These are phyloP conservation scores for Micronycteris hirsuta DNA, from an alignment of 2,113 vertebrate species.

Conservation along the genomic window DNA sequence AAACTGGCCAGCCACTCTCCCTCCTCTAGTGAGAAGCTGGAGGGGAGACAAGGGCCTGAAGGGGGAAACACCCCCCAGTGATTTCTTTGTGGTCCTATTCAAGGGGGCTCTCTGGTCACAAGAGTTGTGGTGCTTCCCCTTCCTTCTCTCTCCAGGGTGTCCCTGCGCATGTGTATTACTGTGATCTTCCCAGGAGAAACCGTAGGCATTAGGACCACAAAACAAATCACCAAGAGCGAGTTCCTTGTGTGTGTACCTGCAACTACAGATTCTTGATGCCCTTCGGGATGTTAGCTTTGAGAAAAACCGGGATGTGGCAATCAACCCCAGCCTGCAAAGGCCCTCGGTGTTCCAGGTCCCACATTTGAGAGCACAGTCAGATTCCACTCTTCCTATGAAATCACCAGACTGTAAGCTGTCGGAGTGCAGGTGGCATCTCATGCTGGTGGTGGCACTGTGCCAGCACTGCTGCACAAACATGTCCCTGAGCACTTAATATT, in stretches of 20 bases:
- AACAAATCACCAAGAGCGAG: fast-evolving
- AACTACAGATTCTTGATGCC: fast-evolving
- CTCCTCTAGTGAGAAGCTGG: not conserved
- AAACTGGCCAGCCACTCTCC: not conserved
- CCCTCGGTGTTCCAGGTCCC: too few relatives aligned
- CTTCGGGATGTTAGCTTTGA: too few relatives aligned
- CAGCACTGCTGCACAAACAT: fast-evolving
- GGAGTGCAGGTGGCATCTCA: not conserved
- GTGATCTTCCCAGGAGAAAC: fast-evolving
- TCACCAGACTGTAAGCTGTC: not conserved
- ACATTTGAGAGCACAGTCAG: not conserved
- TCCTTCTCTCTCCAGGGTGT: fast-evolving
- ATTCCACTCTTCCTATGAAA: not conserved
- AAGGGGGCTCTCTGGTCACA: not conserved
- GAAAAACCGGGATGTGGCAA: not conserved
- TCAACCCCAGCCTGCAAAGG: not conserved
- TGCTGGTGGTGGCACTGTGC: fast-evolving
- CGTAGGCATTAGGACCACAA: fast-evolving
- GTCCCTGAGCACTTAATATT: not conserved
- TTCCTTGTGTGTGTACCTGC: fast-evolving
- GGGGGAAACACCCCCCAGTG: not conserved
- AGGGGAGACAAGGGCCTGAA: not conserved
- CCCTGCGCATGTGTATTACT: fast-evolving
- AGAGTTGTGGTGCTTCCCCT: fast-evolving
- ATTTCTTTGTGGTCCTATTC: fast-evolving